Conservation (phyloP, 2,113 vertebrate species). For the Trematomus loennbergii region DNA sequence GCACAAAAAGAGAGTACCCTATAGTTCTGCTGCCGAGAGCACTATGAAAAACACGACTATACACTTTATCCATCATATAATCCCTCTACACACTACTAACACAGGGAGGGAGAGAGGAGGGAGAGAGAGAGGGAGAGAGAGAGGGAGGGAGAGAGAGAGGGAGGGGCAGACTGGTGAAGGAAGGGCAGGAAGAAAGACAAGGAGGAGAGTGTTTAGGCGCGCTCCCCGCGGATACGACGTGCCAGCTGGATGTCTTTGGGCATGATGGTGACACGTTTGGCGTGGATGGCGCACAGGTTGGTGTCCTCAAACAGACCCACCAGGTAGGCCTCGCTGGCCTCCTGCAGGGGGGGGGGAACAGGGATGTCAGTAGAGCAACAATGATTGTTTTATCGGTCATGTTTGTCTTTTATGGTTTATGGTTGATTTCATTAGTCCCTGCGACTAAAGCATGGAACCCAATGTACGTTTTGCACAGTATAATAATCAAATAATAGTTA, state of each 20-base stretch:
- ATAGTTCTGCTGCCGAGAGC: slow-evolving; percentile 72
- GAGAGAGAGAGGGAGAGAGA: slow-evolving; percentile 41
- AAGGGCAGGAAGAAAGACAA: slow-evolving; percentile 37
- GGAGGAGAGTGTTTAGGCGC: slow-evolving; percentile 73
- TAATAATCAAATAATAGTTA: too few species aligned
- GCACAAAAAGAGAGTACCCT: slow-evolving; percentile 81
- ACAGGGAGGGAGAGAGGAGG: slow-evolving; percentile 39
- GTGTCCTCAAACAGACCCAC: slow-evolving; percentile 87
- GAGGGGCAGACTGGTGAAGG: slow-evolving; percentile 53
- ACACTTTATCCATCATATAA: slow-evolving; percentile 81
- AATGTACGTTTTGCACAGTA: not conserved
- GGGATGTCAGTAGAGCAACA: not conserved
- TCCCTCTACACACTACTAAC: slow-evolving; percentile 81
- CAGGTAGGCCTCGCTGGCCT: slow-evolving; percentile 86
- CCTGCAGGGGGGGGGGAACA: slow-evolving; percentile 52
- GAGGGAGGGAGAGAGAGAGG: slow-evolving; percentile 47
- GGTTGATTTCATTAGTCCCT: too few species aligned
- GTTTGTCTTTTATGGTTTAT: not conserved
- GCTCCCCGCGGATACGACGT: slow-evolving; percentile 86
- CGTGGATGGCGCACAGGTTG: slow-evolving; percentile 86
- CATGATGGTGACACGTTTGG: slow-evolving; percentile 87
- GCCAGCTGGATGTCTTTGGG: slow-evolving; percentile 90
- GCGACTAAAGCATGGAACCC: too few species aligned
- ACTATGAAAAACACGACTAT: slow-evolving; percentile 83
- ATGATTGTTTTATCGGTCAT: not conserved